Percentiles rank a stretch among this genome's conserved stretches.
Conservation (phyloP, 2,797 vertebrate genomes). For the Alcedo atthis region DNA sequence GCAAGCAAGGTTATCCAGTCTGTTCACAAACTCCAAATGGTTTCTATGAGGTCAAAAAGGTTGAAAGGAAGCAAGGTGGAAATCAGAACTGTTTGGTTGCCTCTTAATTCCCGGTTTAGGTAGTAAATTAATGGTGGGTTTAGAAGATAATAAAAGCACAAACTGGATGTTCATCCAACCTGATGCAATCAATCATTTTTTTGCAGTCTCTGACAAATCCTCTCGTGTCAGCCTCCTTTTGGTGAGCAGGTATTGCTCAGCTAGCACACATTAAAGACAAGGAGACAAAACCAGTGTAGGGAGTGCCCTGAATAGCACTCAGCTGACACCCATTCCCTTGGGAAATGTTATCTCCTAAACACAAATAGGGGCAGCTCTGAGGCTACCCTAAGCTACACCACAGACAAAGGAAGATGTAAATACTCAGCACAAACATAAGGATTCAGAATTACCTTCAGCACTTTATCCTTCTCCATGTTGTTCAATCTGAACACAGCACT, state of each 20-base stretch:
- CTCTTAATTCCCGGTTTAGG: not conserved
- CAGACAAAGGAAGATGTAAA: not conserved
- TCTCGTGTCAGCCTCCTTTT: not conserved
- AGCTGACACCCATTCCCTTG: not conserved
- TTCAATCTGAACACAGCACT: not conserved
- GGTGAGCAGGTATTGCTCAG: not conserved
- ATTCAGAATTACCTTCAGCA: not conserved
- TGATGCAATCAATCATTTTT: not conserved
- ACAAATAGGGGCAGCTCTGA: not conserved
- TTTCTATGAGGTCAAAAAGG: not conserved
- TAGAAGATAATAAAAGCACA: not conserved
- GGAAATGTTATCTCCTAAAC: not conserved
- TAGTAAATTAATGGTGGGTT: not conserved
- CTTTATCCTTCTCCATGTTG: not conserved
- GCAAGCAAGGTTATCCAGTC: slow-evolving; percentile 37
- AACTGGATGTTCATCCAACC: not conserved
- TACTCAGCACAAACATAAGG: not conserved
- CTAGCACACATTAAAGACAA: not conserved
- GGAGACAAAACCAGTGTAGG: not conserved
- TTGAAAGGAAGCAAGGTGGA: not conserved
- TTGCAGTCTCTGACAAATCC: not conserved
- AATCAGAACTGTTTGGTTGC: not conserved
- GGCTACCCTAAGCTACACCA: not conserved
- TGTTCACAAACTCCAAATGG: not conserved
- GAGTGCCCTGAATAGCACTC: not conserved